Evolutionary conservation across 2,113 vertebrate species (phyloP).

Genomic region (Petrocephalus microphthalmus): DNA sequence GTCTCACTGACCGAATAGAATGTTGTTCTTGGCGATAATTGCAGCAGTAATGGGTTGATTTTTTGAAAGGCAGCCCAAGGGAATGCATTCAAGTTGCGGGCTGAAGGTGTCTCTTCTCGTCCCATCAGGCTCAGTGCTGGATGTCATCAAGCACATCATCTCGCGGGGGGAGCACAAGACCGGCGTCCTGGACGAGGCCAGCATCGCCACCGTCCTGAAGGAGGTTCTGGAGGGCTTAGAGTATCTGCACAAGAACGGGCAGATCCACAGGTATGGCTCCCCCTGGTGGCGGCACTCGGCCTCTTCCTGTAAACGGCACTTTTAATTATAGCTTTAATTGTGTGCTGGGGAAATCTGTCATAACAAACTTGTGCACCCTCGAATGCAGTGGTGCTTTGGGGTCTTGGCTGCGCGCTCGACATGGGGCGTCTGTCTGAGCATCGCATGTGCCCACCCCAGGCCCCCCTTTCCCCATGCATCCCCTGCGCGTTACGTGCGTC

Average conservation of each 20-base stretch:
- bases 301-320: background rate
- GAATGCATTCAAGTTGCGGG: background rate
- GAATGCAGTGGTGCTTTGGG: background rate
- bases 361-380: background rate
- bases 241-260: slow-evolving; percentile 90
- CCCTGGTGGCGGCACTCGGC: background rate
- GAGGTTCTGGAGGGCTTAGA: slow-evolving; percentile 89
- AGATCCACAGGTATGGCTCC: slow-evolving; percentile 79
- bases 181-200: slow-evolving; percentile 72
- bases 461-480: background rate
- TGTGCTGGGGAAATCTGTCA: background rate
- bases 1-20: background rate
- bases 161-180: slow-evolving; percentile 84
- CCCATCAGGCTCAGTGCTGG: slow-evolving; percentile 79
- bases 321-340: background rate
- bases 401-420: background rate
- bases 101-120: background rate
- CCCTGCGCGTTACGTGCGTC: background rate
- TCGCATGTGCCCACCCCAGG: background rate
- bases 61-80: background rate
- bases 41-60: background rate
- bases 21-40: background rate
- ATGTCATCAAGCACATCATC: slow-evolving; percentile 90
- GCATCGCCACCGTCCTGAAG: slow-evolving; percentile 81
- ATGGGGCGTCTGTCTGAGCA: background rate